Conservation (phyloP, 2,113 vertebrate species). For the Gallinago media region DNA sequence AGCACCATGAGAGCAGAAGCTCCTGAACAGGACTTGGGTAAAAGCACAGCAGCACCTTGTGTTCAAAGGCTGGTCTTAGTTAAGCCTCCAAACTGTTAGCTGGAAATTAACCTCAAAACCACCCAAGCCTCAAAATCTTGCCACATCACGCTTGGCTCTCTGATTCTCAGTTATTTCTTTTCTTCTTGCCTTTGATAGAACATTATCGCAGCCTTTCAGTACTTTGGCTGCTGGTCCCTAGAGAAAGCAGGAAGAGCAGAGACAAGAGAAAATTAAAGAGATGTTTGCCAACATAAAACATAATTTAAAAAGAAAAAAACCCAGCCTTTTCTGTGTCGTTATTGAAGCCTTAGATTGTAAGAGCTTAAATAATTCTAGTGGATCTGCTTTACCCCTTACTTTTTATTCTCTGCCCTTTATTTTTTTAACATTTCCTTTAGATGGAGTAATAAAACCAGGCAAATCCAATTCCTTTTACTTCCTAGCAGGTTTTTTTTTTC, state of each 20-base stretch:
- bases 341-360: conserved; percentile 18
- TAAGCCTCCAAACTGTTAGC: background rate
- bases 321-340: background rate
- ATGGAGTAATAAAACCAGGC: conserved; percentile 3
- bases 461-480: background rate
- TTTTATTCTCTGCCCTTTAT: conserved; percentile 5
- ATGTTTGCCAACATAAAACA: conserved; percentile 19
- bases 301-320: conserved; percentile 19
- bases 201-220: background rate
- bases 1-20: background rate
- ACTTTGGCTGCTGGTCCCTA: background rate
- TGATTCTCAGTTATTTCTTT: conserved; percentile 18
- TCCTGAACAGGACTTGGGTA: background rate
- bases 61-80: background rate
- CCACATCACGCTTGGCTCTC: background rate
- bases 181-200: conserved; percentile 42
- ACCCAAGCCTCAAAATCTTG: background rate
- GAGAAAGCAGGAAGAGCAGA: conserved; percentile 20
- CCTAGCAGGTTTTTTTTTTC: background rate
- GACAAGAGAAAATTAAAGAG: conserved; percentile 50
- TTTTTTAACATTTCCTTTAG: conserved; percentile 31
- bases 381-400: background rate
- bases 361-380: background rate
- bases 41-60: background rate
- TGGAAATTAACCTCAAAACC: background rate